Conservation (phyloP, 2,797 vertebrate species). For the Gobionotothen gibberifrons region DNA sequence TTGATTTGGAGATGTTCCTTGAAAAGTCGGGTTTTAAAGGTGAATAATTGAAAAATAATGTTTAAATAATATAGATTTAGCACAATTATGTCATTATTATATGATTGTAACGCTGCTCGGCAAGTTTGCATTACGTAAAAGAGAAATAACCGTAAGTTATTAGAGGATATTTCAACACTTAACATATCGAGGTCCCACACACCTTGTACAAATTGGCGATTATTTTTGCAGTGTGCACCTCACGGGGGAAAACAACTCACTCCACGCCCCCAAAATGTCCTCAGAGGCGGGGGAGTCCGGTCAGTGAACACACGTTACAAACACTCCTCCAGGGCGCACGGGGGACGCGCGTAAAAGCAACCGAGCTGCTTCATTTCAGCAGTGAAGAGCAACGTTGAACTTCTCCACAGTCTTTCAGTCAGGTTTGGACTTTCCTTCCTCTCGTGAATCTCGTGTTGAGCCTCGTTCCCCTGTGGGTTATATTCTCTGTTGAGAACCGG, state of each 20-base stretch:
- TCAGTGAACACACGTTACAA: constrained; percentile 24
- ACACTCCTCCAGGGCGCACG: constrained; percentile 56
- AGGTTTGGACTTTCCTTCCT: neutral
- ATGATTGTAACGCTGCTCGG: neutral
- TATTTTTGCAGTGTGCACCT: constrained; percentile 16
- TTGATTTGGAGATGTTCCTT: neutral
- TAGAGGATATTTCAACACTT: neutral
- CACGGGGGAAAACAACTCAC: constrained; percentile 28
- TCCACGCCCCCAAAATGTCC: constrained; percentile 63
- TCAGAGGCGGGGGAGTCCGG: constrained; percentile 33
- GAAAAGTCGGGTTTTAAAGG: neutral
- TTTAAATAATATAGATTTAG: neutral
- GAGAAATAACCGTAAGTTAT: neutral
- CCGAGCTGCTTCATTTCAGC: neutral
- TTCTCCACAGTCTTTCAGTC: neutral
- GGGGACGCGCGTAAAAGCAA: constrained; percentile 46
- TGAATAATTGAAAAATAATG: neutral
- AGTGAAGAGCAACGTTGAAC: neutral
- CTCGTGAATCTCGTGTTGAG: neutral
- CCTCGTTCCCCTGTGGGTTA: neutral
- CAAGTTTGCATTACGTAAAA: neutral
- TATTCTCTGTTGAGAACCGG: neutral
- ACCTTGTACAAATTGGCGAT: neutral
- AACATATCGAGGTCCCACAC: neutral
- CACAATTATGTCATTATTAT: neutral